Conservation (phyloP, 2,888 invertebrate species). For the Himalopsyche anomala region DNA sequence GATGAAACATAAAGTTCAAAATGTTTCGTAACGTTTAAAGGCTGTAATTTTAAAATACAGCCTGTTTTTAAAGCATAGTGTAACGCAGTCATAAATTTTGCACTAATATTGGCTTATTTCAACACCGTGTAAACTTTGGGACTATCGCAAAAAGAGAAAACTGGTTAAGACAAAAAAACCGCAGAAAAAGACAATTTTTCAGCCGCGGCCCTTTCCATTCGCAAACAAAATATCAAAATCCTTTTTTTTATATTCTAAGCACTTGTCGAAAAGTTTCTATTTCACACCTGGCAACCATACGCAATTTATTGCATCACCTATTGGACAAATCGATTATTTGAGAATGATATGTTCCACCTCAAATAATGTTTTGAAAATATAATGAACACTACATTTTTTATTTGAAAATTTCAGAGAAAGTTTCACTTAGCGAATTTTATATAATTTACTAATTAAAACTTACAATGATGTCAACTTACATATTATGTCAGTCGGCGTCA, state of each 20-base stretch:
- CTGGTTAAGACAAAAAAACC: not conserved
- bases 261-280: conserved; percentile 53
- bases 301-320: conserved; percentile 61
- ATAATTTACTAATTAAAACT: too few species aligned
- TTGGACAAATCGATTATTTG: conserved; percentile 20
- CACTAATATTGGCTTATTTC: conserved; percentile 27
- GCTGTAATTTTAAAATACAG: conserved; percentile 1
- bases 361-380: not conserved
- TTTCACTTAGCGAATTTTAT: too few species aligned
- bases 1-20: conserved; percentile 17
- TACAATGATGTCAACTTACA: too few species aligned
- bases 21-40: not conserved
- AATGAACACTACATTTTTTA: too few species aligned
- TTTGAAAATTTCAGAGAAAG: too few species aligned
- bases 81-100: not conserved
- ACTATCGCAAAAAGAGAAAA: conserved; percentile 27
- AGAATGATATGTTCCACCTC: not conserved
- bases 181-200: conserved; percentile 22
- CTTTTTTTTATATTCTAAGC: conserved; percentile 21
- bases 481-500: too few species aligned
- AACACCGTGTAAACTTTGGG: not conserved
- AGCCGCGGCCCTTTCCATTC: conserved; percentile 14
- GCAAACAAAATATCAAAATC: not conserved
- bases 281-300: conserved; percentile 58
- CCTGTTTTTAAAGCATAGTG: not conserved